Base-by-base conservation (phyloP, 2,113 vertebrate genomes). In the Malurus cyaneus region DNA sequence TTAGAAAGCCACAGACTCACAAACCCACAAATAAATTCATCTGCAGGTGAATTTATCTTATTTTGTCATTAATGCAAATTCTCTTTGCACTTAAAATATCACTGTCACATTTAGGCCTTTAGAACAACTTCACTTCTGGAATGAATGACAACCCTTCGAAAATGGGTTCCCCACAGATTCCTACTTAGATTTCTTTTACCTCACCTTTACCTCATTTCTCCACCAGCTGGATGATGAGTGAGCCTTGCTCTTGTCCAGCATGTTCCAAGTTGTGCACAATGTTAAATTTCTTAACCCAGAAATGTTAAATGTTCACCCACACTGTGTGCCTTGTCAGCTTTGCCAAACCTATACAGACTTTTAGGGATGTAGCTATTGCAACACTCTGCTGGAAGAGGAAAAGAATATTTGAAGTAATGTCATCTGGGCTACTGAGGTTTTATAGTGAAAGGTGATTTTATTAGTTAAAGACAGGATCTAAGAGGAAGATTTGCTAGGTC, bases 321-420 rank as follows among this genome's bases (percentile, higher is more conserved):
- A 6, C 16, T 2, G 0, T 39, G 15, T 54, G 32, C 13, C 2
- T 0, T 19, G 14, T 47, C 15, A 36, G 26, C 60, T 86, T 80
- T 80, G 42, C 10, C 46, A 28, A 23, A 76, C 41, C 11, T 74
- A 3, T 52, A 39, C 3, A 44, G 44, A 44, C 4, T 11, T 66
- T 71, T 81, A 47, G 19, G 4, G 2, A 17, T 42, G 36, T 32
- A 70, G 24, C 3, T 86, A 31, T 47, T 86, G 32, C 16, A 67
- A 24, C 46, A 76, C n/a, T 3, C 28, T 70, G 18, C 16, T 70
- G 64, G 69, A 84, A 89, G 52, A 74, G 19, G 2, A 85, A 73
- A 65, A 34, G 8, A 41, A 7, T 44, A 42, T 21, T 61, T 74
- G 59, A 73, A 44, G 9, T 44, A 39, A 56, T 29, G 44, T 32